Base-by-base conservation (phyloP, 2,888 invertebrate genomes). In the Coleophora flavipennella region DNA sequence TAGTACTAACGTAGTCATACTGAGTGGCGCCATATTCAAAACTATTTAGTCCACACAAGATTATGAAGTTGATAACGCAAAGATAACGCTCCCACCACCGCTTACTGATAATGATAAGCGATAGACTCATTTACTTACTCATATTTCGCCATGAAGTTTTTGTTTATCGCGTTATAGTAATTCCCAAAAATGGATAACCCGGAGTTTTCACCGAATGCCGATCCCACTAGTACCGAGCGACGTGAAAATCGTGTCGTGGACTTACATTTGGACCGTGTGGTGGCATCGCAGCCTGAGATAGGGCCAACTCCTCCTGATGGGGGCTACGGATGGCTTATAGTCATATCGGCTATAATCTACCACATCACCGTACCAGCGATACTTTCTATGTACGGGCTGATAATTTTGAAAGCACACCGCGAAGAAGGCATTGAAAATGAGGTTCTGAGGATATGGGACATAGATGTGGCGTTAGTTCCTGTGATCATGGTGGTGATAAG, bases 241-340 rank as follows among this genome's bases (percentile, higher is more conserved):
- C 57, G 51, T 44, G 67, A 65, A 46, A 62, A 46, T 39, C 59
- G 64, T 36, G 66, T 64, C 31, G 76, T 76, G 44, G 79, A 79
- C 39, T 58, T 85, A 11, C 76, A 77, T 53, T 67, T 91, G 48
- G 90, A 91, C 54, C 78, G 86, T 39, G 80, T 90, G 3, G 77
- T 90, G 40, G 83, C 88, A 34, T 88, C 90, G 13, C 87, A 88
- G 48, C 88, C 90, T 1, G 90, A 90, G 65, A 78, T 90, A 36
- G 90, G 90, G 0, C 90, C 90, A 1, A 86, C 85, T 10, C 84
- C 89, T 35, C 89, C 90, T 1, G 90, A 90, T 54, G 90, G 90
- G 0, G 89, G 90, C 2, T 90, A 89, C 54, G 90, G 90, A 1
- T 91, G 90, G 90, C 55, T 90, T 35, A 86, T 90, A 49, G 84